These are phyloP conservation scores for Lathamus discolor DNA, from an alignment of 2,113 vertebrate genomes.

Conservation along the genomic window DNA sequence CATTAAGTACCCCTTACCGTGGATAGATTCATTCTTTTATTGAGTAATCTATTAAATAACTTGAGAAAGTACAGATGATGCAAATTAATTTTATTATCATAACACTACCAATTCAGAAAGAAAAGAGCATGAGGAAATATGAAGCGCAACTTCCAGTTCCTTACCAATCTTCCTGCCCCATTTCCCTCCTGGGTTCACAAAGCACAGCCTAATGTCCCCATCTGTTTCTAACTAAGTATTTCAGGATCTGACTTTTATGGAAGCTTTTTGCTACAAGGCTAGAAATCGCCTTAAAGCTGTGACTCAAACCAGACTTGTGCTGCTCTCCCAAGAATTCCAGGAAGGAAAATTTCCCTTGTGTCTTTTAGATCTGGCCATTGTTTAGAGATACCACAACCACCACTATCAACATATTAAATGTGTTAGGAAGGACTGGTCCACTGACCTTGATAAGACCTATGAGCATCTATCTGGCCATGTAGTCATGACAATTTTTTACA, in stretches of 20 bases:
- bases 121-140: not conserved
- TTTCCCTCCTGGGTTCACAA: not conserved
- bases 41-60: not conserved
- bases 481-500: not conserved
- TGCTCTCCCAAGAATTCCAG: not conserved
- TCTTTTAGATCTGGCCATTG: not conserved
- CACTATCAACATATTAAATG: not conserved
- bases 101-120: not conserved
- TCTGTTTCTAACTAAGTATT: slow-evolving; percentile 4
- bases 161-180: not conserved
- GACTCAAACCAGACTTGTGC: not conserved
- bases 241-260: not conserved
- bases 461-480: not conserved
- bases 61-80: not conserved
- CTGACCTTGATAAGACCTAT: not conserved
- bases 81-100: not conserved
- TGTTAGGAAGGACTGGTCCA: not conserved
- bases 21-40: not conserved
- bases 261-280: not conserved
- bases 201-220: not conserved
- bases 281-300: not conserved
- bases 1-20: not conserved
- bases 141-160: not conserved
- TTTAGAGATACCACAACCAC: not conserved
- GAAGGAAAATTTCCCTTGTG: not conserved